These are phyloP conservation scores for Temnothorax nylanderi DNA, from an alignment of 1,140 invertebrate genomes.

Conservation along the genomic window DNA sequence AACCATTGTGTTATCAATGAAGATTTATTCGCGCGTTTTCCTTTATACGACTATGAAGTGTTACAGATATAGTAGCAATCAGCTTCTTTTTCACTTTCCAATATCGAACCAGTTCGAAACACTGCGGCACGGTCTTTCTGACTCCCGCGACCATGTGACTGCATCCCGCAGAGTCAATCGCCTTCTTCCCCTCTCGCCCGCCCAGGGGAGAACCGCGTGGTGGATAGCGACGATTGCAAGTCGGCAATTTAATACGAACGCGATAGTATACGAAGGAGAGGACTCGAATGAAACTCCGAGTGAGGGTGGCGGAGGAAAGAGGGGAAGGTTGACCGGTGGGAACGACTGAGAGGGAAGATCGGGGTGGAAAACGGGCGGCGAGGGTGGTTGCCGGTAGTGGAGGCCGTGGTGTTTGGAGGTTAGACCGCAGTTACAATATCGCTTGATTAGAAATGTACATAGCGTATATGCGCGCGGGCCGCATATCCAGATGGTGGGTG, in stretches of 20 bases:
- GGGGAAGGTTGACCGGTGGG: slow-evolving; percentile 48
- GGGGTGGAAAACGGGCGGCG: background rate
- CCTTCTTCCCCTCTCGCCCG: slow-evolving; percentile 38
- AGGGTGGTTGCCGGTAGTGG: slow-evolving; percentile 63
- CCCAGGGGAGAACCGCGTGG: slow-evolving; percentile 48
- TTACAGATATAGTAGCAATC: background rate
- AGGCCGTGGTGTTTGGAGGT: slow-evolving; percentile 78
- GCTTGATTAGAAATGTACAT: slow-evolving; percentile 87
- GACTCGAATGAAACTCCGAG: slow-evolving; percentile 63
- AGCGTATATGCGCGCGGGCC: slow-evolving; percentile 83
- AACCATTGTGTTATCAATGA: background rate
- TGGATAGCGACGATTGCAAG: slow-evolving; percentile 62
- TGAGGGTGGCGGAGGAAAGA: slow-evolving; percentile 47
- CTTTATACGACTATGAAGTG: background rate
- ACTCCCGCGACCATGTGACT: slow-evolving; percentile 43
- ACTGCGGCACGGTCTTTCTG: slow-evolving; percentile 34
- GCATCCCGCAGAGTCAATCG: slow-evolving; percentile 58
- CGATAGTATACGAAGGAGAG: slow-evolving; percentile 74
- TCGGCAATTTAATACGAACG: slow-evolving; percentile 75
- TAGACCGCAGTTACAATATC: slow-evolving; percentile 87
- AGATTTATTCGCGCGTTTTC: background rate
- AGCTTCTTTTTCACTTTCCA: slow-evolving; percentile 5
- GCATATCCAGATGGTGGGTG: slow-evolving; percentile 84
- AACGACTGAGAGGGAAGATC: slow-evolving; percentile 66
- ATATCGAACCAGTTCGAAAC: slow-evolving; percentile 26